Conservation (phyloP, 2,113 vertebrate genomes). For the Scolopax mira region DNA sequence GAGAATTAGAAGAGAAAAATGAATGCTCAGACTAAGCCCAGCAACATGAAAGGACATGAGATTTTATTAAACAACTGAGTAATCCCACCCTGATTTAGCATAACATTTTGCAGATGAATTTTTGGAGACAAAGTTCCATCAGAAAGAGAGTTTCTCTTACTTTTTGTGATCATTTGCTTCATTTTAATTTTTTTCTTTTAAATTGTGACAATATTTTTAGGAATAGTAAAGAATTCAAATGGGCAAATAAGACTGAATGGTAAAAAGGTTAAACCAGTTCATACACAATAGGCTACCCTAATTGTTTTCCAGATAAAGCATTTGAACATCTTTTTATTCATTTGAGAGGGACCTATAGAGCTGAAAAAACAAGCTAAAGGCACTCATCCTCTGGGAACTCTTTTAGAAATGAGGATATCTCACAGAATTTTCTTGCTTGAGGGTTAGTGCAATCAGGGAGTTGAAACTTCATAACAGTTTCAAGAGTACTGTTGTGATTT, state of each 20-base stretch:
- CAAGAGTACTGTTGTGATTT: neutral
- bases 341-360: neutral
- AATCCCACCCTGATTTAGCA: neutral
- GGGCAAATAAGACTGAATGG: neutral
- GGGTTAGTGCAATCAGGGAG: neutral
- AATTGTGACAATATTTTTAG: neutral
- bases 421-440: neutral
- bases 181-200: neutral
- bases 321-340: neutral
- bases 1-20: neutral
- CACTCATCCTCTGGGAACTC: neutral
- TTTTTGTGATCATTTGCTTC: neutral
- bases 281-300: neutral
- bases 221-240: neutral
- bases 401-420: neutral
- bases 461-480: neutral
- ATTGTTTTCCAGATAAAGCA: neutral
- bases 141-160: neutral
- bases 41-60: neutral
- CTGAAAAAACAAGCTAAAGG: neutral
- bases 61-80: neutral
- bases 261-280: neutral
- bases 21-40: neutral
- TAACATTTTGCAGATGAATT: neutral
- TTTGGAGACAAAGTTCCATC: neutral